phyloP scores from a whole-genome alignment of 2,888 invertebrate species.

The Athalia cordata region DNA sequence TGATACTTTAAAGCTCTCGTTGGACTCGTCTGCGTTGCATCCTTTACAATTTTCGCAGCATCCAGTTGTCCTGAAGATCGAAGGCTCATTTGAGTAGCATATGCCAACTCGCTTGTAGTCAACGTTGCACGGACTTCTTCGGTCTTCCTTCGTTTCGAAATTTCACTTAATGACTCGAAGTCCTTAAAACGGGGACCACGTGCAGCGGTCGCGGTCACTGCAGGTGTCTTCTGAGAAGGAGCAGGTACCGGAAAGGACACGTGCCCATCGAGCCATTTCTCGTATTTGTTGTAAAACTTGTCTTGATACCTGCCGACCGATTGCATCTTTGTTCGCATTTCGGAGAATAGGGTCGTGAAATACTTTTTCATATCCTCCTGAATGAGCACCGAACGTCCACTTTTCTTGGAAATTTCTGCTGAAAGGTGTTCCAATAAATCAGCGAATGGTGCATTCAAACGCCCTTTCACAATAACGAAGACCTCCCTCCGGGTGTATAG shows the following conservation, averaged over 20 bases:
- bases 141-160: conserved; percentile 47
- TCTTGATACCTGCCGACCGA: conserved; percentile 38
- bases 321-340: conserved; percentile 43
- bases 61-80: conserved; percentile 50
- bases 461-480: conserved; percentile 41
- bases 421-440: conserved; percentile 40
- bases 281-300: not conserved
- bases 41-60: conserved; percentile 51
- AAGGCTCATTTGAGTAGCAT: conserved; percentile 52
- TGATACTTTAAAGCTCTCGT: conserved; percentile 46
- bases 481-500: conserved; percentile 44
- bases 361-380: conserved; percentile 43
- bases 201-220: conserved; percentile 27
- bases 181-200: conserved; percentile 37
- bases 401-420: conserved; percentile 45
- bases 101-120: conserved; percentile 46
- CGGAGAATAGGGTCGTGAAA: conserved; percentile 23
- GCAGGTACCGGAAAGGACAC: conserved; percentile 27
- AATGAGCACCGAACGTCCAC: conserved; percentile 45
- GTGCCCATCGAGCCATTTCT: conserved; percentile 24
- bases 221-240: conserved; percentile 25
- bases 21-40: conserved; percentile 50
- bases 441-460: conserved; percentile 30
- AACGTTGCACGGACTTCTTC: conserved; percentile 39
- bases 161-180: conserved; percentile 45